A percentile compares a stretch with the other conserved stretches of the same genome.
These are phyloP conservation scores for Temnothorax curvispinosus DNA, from an alignment of 1,140 invertebrate species.

Conservation along the genomic window DNA sequence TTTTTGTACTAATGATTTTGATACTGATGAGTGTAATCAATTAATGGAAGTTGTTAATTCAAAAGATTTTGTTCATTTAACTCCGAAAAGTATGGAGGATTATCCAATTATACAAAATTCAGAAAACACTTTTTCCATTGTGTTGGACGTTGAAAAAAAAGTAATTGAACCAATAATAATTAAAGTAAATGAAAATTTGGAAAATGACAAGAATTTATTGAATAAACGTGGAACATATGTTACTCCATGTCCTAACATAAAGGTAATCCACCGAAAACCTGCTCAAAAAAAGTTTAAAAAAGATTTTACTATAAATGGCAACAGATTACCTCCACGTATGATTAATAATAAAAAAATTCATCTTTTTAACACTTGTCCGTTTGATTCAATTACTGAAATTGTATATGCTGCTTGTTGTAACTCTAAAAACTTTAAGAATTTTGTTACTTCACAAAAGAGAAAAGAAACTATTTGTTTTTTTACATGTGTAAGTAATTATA, in stretches of 20 bases:
- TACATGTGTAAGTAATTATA: no score
- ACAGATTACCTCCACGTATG: background rate
- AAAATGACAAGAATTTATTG: background rate
- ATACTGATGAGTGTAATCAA: background rate
- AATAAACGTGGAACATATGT: background rate
- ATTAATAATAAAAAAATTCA: background rate
- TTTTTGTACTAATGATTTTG: background rate
- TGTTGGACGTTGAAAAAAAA: background rate
- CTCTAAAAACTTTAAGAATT: no score
- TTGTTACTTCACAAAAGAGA: no score
- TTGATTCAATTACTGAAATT: no score
- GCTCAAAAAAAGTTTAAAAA: background rate
- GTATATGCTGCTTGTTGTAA: no score
- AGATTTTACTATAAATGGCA: background rate
- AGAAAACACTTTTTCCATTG: background rate
- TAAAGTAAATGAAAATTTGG: background rate
- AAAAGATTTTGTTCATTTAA: background rate
- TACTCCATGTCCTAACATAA: constrained; percentile 3
- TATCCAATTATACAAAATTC: background rate
- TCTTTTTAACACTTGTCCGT: no score
- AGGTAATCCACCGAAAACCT: background rate
- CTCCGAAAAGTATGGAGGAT: background rate
- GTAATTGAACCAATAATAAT: background rate
- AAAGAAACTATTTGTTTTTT: no score
- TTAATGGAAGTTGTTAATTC: background rate